Evolutionary conservation across 2,797 vertebrate species (phyloP), one percentile per base, ranked within the genome.

Genomic region (Pelochelys cantorii): DNA sequence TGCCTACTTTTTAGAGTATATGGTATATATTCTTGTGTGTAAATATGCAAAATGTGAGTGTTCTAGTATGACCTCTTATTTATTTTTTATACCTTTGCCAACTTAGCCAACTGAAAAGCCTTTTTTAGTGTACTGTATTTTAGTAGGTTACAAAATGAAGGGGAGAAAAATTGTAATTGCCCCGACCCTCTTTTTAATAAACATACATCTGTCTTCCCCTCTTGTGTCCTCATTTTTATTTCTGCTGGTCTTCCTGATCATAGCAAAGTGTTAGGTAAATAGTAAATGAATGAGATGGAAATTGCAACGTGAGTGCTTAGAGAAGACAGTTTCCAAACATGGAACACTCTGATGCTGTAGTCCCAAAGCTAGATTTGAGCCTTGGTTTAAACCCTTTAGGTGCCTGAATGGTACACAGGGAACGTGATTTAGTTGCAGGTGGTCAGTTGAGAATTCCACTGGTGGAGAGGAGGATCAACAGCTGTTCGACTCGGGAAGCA

Each of bases 171-270:
- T 62, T 74, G 27, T 53, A 11, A 37, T 14, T 11, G 5, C 54
- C 37, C 20, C 0, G 13, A 3, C 22, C 62, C 54, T 11, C 71
- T 13, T 84, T 59, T 48, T 7, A 11, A 8, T 20, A 4, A 53
- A 42, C 56, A 5, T 42, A 2, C 29, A 77, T 8, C 12, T 13
- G 14, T 74, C 68, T 71, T 71, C 68, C 34, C 11, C 68, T 23
- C 31, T 20, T 48, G 3, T 15, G 42, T 54, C 13, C 25, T 27
- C 42, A 52, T 77, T 75, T 42, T 74, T 60, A 54, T 27, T 53
- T 52, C 37, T 22, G 4, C 5, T 31, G 27, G 27, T 34, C 48
- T 53, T 17, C 1, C 0, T 7, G 1, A 9, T 0, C 85, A 68
- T 31, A 31, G 71, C 17, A 12, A 68, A 57, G 27, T 2, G 7